phyloP scores from a whole-genome alignment of 1,140 invertebrate genomes.

The Zaprionus lachaisei region DNA sequence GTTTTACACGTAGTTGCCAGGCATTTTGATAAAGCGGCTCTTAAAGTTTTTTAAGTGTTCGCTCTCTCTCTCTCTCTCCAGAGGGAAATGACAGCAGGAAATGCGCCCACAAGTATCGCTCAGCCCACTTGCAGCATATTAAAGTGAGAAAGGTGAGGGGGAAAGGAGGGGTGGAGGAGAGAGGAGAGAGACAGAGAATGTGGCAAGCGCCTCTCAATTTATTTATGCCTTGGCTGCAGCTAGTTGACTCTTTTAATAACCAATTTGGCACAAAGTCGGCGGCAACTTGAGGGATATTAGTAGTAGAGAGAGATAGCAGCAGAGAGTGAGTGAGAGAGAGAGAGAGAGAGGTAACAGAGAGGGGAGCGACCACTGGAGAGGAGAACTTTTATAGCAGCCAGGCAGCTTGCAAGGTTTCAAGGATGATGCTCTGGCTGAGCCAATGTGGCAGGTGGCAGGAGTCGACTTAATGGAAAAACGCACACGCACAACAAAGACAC shows the following conservation, averaged over 20 bases:
- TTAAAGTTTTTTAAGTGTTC: constrained; percentile 26
- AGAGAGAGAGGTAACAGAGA: background rate
- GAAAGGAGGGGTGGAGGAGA: background rate
- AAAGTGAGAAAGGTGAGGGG: background rate
- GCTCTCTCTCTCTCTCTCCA: background rate
- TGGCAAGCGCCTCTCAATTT: constrained; percentile 36
- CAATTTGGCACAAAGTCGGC: constrained; percentile 68
- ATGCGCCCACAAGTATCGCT: background rate
- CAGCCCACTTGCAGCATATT: background rate
- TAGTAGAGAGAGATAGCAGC: background rate
- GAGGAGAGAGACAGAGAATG: background rate
- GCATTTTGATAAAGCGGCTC: constrained; percentile 21
- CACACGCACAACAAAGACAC: constrained; percentile 47
- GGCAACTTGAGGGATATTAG: constrained; percentile 63
- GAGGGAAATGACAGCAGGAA: constrained; percentile 2
- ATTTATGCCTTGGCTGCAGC: constrained; percentile 38
- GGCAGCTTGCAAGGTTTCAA: constrained; percentile 10
- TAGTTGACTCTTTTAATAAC: constrained; percentile 77
- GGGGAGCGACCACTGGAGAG: background rate
- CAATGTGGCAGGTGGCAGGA: background rate
- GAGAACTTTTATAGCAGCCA: constrained; percentile 7
- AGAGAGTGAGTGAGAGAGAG: background rate
- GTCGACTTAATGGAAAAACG: constrained; percentile 66
- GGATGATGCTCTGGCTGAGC: constrained; percentile 17
- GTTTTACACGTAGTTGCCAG: constrained; percentile 25